Evolutionary conservation across 2,888 invertebrate genomes (phyloP).

Genomic region (Auanema freiburgensis): DNA sequence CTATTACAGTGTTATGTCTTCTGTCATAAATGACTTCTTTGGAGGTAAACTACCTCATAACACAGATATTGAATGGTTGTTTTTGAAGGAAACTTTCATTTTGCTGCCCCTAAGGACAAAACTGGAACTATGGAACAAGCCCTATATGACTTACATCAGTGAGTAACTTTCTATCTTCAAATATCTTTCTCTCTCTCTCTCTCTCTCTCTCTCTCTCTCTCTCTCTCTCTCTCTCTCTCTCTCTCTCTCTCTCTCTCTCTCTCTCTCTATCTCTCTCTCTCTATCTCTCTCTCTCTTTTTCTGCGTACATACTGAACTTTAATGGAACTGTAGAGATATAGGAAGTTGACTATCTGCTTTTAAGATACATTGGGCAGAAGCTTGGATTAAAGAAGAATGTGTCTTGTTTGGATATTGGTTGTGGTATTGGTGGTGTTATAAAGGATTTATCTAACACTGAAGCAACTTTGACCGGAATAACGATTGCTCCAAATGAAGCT

Average conservation of each 20-base stretch:
- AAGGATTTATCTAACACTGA: conserved; percentile 50
- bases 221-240: conserved; percentile 7
- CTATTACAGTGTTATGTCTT: conserved; percentile 63
- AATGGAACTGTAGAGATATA: too few relatives aligned
- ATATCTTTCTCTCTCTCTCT: conserved; percentile 8
- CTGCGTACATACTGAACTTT: not conserved
- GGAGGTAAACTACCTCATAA: conserved; percentile 32
- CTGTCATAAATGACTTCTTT: conserved; percentile 62
- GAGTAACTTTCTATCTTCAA: too few relatives aligned
- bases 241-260: conserved; percentile 12
- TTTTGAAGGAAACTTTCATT: conserved; percentile 54
- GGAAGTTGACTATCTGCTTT: too few relatives aligned
- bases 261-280: not conserved
- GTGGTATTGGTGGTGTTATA: conserved; percentile 59
- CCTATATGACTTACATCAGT: conserved; percentile 1
- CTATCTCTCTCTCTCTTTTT: conserved; percentile 6
- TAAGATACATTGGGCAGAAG: conserved; percentile 52
- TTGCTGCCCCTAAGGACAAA: conserved; percentile 54
- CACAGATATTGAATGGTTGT: not conserved
- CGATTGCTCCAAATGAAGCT: conserved; percentile 59
- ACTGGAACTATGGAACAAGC: conserved; percentile 26
- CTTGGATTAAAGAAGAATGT: conserved; percentile 36
- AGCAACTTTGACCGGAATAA: conserved; percentile 59
- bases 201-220: conserved; percentile 8
- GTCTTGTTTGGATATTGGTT: conserved; percentile 60